These are phyloP conservation scores for Mimumesa dahlbomi DNA, from an alignment of 2,888 invertebrate species.

Conservation along the genomic window DNA sequence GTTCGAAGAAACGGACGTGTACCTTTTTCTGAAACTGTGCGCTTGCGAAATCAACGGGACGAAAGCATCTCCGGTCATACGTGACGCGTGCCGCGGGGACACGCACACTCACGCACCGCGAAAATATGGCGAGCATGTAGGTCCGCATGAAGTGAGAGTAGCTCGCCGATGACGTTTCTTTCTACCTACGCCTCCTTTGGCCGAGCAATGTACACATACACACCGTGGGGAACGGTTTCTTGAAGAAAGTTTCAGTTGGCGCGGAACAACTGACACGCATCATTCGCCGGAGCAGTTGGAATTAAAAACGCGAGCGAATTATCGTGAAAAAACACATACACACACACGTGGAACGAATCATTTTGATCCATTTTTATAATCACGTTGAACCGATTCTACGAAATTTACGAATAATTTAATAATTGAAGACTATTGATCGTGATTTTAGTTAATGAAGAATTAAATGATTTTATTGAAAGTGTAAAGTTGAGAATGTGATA, in stretches of 20 bases:
- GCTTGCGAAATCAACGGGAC: conserved; percentile 1
- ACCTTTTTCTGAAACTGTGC: neutral
- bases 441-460: no score
- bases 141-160: conserved; percentile 61
- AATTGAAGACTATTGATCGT: no score
- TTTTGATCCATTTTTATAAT: no score
- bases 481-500: no score
- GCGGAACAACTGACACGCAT: conserved; percentile 53
- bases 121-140: conserved; percentile 45
- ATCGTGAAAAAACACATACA: no score
- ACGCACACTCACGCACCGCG: neutral
- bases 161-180: conserved; percentile 65
- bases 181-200: conserved; percentile 59
- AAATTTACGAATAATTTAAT: no score
- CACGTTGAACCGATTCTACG: no score
- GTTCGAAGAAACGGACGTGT: no score
- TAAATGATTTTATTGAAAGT: no score
- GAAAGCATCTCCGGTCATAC: neutral
- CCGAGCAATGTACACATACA: conserved; percentile 54
- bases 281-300: conserved; percentile 31
- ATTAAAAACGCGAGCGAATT: neutral
- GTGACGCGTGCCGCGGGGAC: neutral
- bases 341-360: no score
- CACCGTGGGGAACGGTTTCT: conserved; percentile 60
- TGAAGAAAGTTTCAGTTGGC: conserved; percentile 66